These are phyloP conservation scores for Pollenia labialis DNA, from an alignment of 2,888 invertebrate genomes.

Conservation along the genomic window DNA sequence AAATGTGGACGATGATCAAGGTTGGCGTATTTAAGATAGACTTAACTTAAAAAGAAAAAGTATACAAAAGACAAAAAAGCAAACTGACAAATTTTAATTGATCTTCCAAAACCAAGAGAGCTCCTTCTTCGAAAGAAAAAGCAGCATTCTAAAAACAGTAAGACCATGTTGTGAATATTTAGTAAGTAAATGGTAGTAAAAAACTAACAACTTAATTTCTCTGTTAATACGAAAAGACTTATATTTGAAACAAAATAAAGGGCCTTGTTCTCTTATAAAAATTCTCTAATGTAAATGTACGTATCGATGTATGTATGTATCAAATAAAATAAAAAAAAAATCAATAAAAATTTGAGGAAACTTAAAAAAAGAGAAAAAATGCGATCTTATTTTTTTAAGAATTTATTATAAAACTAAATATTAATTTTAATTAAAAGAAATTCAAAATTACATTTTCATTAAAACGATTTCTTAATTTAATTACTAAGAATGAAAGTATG, in stretches of 20 bases:
- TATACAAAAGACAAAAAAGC: conserved; percentile 63
- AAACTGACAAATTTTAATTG: conserved; percentile 49
- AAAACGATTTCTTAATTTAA: conserved; percentile 55
- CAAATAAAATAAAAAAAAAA: conserved; percentile 38
- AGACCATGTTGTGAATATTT: conserved; percentile 22
- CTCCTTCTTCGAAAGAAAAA: conserved; percentile 30
- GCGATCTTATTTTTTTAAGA: conserved; percentile 72
- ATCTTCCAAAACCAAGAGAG: conserved; percentile 65
- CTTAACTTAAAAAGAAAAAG: conserved; percentile 18
- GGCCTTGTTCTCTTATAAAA: conserved; percentile 47
- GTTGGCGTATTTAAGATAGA: conserved; percentile 88
- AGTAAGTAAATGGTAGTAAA: background rate
- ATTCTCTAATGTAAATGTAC: conserved; percentile 41
- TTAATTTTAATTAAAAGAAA: conserved; percentile 60
- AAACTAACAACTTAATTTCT: conserved; percentile 16
- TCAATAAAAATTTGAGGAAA: conserved; percentile 72
- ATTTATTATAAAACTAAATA: conserved; percentile 62
- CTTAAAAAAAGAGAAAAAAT: conserved; percentile 61
- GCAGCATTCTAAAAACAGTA: conserved; percentile 30
- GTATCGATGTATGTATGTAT: conserved; percentile 30
- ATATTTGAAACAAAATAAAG: conserved; percentile 35
- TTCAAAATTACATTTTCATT: conserved; percentile 52
- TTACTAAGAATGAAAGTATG: conserved; percentile 43
- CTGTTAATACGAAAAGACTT: conserved; percentile 67
- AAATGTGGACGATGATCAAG: conserved; percentile 90